Base-by-base conservation (phyloP, 1,140 invertebrate species). In the Drosophila jambulina region DNA sequence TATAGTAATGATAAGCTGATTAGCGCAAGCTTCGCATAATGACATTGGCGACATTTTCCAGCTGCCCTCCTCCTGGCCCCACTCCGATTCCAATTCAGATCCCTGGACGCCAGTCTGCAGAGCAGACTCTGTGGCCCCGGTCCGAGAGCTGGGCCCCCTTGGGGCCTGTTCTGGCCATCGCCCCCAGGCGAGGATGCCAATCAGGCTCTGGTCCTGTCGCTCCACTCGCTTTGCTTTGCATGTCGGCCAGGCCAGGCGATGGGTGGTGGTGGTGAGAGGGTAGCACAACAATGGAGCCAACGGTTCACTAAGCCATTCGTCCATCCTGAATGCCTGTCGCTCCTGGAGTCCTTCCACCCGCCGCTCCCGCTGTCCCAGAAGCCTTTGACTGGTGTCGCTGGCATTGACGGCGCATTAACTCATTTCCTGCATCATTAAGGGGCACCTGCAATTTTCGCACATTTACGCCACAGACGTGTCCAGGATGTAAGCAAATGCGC, bases 1-100 rank as follows among this genome's bases (percentile, higher is more conserved):
- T 78, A 71, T 82, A 70, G 87, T 88, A 88, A 88, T 88, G 84
- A 87, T 87, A 87, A 87, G 85, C 85, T 88, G 80, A 88, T 88
- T 88, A 88, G 78, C 62, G 77, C 69, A 65, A 79, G 77, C 74
- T 63, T 80, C 84, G 58, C 63, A 74, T 81, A 84, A 90, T 84
- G 74, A 75, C 77, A 84, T 88, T 88, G 77, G 72, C 80, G 76
- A 87, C 80, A 84, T 69, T 88, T 74, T 83, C 74, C 76, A 79
- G 60, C 75, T 60, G 75, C 48, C 53, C 53, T 6, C 27, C 19
- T 45, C 19, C 19, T 12, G 9, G 9, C 4, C 17, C 17, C n/a
- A n/a, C 13, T 68, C 40, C n/a, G n/a, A 13, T 25, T 67, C 53
- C 34, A 27, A 72, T 25, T 51, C 46, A 43, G 60, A 34, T 51